Conservation (phyloP, 2,888 invertebrate genomes). For the Lepidocyrtinus sp. region DNA sequence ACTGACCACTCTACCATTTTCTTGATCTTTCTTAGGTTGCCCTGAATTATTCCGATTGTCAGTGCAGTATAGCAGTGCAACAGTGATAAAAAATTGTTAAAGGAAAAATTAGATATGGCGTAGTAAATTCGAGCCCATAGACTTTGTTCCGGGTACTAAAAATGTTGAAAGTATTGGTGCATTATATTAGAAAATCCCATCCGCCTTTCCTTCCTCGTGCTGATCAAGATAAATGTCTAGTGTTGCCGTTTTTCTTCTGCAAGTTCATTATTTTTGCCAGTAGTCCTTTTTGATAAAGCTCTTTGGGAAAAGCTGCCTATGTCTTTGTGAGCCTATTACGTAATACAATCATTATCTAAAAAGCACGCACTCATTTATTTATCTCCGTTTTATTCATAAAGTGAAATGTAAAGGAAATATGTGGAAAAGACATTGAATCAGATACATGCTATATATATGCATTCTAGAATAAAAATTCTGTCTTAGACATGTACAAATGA, state of each 20-base stretch:
- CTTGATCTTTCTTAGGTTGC: too few species aligned
- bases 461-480: background rate
- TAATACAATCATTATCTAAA: constrained; percentile 57
- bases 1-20: too few species aligned
- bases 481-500: background rate
- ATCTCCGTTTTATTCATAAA: background rate
- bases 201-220: too few species aligned
- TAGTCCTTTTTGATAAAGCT: background rate
- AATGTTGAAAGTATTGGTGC: background rate
- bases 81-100: too few species aligned
- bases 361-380: constrained; percentile 20
- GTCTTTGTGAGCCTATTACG: background rate
- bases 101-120: background rate
- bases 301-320: background rate
- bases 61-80: too few species aligned
- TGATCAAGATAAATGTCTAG: background rate
- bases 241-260: background rate
- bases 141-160: background rate
- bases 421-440: too few species aligned
- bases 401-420: too few species aligned
- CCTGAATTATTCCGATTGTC: too few species aligned
- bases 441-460: background rate
- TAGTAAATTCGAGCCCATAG: background rate
- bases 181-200: background rate
- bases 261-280: constrained; percentile 2